Conservation (phyloP, 1,140 invertebrate species). For the Adoxophyes honmai region DNA sequence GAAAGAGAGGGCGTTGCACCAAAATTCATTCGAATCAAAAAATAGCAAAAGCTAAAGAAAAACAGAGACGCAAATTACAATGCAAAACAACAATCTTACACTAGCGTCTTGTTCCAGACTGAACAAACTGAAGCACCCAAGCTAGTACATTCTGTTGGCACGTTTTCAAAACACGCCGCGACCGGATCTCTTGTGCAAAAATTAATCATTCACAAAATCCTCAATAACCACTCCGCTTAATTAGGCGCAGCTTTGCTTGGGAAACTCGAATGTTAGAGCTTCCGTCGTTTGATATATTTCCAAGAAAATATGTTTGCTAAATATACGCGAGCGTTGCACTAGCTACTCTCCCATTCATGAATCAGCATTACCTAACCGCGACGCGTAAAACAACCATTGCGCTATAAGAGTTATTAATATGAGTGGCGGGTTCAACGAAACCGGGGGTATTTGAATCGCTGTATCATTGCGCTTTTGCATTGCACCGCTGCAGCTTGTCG, state of each 20-base stretch:
- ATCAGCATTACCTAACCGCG: conserved; percentile 70
- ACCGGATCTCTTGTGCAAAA: neutral
- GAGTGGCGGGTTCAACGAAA: conserved; percentile 68
- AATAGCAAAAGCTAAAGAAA: no score
- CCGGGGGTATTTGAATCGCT: conserved; percentile 48
- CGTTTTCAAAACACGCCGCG: neutral
- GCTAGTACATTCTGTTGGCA: neutral
- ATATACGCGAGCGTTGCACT: conserved; percentile 48
- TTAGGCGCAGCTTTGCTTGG: conserved; percentile 20
- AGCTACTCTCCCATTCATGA: conserved; percentile 69
- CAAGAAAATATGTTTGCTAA: conserved; percentile 65
- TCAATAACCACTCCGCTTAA: conserved; percentile 13
- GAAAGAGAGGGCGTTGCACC: no score
- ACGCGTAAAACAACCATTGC: conserved; percentile 64
- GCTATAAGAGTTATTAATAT: conserved; percentile 70
- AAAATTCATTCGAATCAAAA: no score
- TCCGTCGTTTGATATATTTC: conserved; percentile 62
- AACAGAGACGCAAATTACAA: no score
- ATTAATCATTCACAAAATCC: conserved; percentile 13
- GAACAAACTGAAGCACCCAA: no score
- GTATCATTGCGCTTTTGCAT: conserved; percentile 31
- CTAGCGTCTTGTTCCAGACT: no score
- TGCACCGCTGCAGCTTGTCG: conserved; percentile 9
- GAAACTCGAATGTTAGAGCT: conserved; percentile 39
- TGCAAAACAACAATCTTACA: no score